Evolutionary conservation across 1,140 invertebrate genomes (phyloP).

Genomic region (Cherax quadricarinatus): DNA sequence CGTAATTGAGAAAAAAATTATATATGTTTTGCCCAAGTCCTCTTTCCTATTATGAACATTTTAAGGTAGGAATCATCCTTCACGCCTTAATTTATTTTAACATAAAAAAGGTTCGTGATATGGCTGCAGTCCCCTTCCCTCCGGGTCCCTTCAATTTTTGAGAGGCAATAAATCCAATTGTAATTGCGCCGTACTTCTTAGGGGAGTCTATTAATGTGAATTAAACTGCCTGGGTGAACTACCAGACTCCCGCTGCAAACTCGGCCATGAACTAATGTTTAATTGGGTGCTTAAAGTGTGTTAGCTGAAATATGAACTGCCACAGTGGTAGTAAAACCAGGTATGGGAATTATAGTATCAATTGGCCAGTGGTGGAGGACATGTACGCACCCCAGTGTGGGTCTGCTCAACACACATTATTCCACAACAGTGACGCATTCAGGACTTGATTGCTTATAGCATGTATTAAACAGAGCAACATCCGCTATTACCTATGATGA

Average conservation of each 20-base stretch:
- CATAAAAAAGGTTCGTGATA: too few relatives aligned
- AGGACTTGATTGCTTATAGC: too few relatives aligned
- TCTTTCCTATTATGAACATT: too few relatives aligned
- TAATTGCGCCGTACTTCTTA: not conserved
- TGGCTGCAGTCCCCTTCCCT: not conserved
- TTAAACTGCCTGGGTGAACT: not conserved
- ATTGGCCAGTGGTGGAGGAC: not conserved
- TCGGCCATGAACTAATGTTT: not conserved
- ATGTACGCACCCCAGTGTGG: too few relatives aligned
- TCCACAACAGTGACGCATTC: too few relatives aligned
- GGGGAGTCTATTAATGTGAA: not conserved
- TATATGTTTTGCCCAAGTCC: not conserved
- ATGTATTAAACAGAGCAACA: too few relatives aligned
- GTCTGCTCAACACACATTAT: too few relatives aligned
- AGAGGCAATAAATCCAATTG: not conserved
- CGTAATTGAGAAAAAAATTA: too few relatives aligned
- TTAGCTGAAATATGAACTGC: constrained; percentile 12
- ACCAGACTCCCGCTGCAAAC: not conserved
- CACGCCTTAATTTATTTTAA: too few relatives aligned
- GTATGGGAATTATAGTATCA: not conserved
- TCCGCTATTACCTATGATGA: too few relatives aligned
- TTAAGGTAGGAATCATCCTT: too few relatives aligned
- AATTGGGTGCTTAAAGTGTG: not conserved
- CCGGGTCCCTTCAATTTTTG: not conserved
- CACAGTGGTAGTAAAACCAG: not conserved